Conservation (phyloP, 2,888 invertebrate species). For the Deilephila elpenor region DNA sequence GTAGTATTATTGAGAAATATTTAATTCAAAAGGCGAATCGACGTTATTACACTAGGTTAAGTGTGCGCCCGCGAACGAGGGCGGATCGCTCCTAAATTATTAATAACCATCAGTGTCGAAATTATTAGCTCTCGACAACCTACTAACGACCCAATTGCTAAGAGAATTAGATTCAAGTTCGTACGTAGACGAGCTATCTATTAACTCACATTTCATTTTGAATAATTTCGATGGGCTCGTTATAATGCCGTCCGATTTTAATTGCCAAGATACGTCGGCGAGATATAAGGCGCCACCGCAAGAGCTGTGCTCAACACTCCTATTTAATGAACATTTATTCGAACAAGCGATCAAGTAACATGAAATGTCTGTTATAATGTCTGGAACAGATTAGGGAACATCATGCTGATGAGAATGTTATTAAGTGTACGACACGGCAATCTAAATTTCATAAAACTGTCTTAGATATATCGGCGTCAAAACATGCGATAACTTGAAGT, state of each 20-base stretch:
- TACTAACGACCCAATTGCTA: conserved; percentile 35
- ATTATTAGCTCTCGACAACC: conserved; percentile 30
- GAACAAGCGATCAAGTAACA: neutral
- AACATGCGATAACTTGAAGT: no score
- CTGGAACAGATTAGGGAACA: neutral
- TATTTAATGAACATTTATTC: conserved; percentile 3
- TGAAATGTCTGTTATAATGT: no score
- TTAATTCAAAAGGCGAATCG: conserved; percentile 46
- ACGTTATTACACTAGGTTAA: conserved; percentile 38
- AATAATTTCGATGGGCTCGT: conserved; percentile 47
- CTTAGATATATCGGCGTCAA: no score
- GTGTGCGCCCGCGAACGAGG: conserved; percentile 19
- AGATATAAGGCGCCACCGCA: neutral
- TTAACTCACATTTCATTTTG: conserved; percentile 44
- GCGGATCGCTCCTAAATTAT: conserved; percentile 42
- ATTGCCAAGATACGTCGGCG: conserved; percentile 43
- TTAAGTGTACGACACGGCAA: no score
- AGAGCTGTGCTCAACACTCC: neutral
- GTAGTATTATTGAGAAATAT: conserved; percentile 37
- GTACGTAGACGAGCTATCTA: conserved; percentile 28
- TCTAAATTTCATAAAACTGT: no score
- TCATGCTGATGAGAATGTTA: no score
- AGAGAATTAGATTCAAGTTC: conserved; percentile 34
- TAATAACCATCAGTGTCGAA: conserved; percentile 40
- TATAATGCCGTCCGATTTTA: conserved; percentile 51